A percentile compares a stretch with the other conserved stretches of the same genome.
Evolutionary conservation across 2,888 invertebrate genomes (phyloP).

Genomic region (Temnothorax ravouxi): DNA sequence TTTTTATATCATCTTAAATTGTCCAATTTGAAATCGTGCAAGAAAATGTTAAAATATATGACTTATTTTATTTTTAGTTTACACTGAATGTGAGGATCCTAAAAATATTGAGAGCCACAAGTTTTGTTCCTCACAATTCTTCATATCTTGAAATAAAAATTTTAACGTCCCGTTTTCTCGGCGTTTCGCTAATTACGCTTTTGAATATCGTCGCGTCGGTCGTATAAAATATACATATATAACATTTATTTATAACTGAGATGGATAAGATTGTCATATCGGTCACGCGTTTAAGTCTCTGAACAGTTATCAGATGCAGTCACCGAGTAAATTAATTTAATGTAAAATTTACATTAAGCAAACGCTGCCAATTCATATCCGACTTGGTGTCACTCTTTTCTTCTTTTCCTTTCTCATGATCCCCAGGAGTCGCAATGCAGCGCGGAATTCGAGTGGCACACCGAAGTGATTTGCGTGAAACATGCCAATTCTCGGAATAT

Average conservation of each 20-base stretch:
- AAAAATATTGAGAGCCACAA: neutral
- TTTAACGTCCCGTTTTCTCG: neutral
- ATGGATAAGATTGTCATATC: conserved; percentile 37
- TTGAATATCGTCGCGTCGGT: neutral
- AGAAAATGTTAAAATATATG: neutral
- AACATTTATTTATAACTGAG: conserved; percentile 12
- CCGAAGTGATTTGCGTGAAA: conserved; percentile 74
- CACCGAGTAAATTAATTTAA: neutral
- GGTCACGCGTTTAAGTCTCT: neutral
- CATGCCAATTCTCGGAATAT: conserved; percentile 12
- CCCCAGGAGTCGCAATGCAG: conserved; percentile 77
- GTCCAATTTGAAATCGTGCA: neutral
- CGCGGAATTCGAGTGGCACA: conserved; percentile 79
- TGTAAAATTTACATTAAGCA: neutral
- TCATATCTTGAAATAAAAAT: neutral
- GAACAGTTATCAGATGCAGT: neutral
- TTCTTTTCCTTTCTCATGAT: neutral
- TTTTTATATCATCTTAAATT: neutral
- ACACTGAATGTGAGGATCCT: neutral
- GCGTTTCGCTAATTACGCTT: neutral
- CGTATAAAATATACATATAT: neutral
- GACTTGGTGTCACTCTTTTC: neutral
- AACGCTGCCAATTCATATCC: neutral
- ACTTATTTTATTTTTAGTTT: neutral
- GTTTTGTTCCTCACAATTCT: neutral